Base-by-base conservation (phyloP, 2,888 invertebrate species). In the Euphydryas editha region DNA sequence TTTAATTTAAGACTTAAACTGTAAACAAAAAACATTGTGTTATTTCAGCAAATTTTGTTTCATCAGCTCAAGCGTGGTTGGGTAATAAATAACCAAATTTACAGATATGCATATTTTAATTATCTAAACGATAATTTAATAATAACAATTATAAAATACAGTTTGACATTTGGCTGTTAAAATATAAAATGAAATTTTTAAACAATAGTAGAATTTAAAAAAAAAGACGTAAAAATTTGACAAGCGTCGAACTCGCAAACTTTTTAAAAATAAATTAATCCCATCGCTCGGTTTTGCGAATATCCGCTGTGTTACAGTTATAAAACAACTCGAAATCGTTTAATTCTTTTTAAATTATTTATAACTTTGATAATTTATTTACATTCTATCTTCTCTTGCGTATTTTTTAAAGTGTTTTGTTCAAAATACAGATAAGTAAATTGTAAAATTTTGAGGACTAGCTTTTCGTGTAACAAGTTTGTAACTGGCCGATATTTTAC, bases 221-320 rank as follows among this genome's bases (percentile, higher is more conserved):
- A 70, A 70, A 71, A 64, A 65, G 51, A 68, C 18, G 51, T 37
- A 42, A n/a, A 68, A 64, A 66, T 57, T 59, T 63, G 67, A 68
- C 67, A 68, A 72, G 68, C 58, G 56, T 44, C 56, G 54, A 51
- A 60, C 62, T 59, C 46, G n/a, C 39, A 54, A 67, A 59, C 46
- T 49, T 69, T 69, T 69, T 42, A 67, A 69, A 67, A 67, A 67
- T 67, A 58, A 60, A 67, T 64, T 69, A 67, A 59, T 67, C 67
- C 63, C 67, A 63, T 69, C 60, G 54, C 63, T 58, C 54, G 63
- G 64, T 64, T 65, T 68, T 55, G 58, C 37, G 61, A 65, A 65
- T 68, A 58, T 58, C 65, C 63, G 60, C 47, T 44, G 58, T 44
- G 65, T 56, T 62, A 61, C 67, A 64, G 64, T 69, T 67, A 67